Conservation (phyloP, 2,113 vertebrate genomes). For the rat (Rattus norvegicus) region GRCr8 NC_086038.1:49851501-49852000, state of each 20-base stretch:
- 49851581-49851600: neutral
- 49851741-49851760: no score
- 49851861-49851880: neutral
- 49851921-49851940: neutral
- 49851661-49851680: neutral
- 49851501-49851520: neutral
- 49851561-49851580: neutral
- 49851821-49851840: neutral
- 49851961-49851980: neutral
- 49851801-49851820: neutral
- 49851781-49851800: neutral
- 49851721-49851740: no score
- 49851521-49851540: constrained; percentile 6
- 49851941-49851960: neutral
- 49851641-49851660: neutral
- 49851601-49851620: neutral
- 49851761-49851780: neutral
- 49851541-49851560: neutral
- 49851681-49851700: neutral
- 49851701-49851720: accelerated
- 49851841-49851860: neutral
- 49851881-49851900: neutral
- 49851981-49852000: neutral
- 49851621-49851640: neutral
- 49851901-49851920: neutral